Evolutionary conservation across 2,797 vertebrate genomes (phyloP).

Genomic region (Momotus momota): DNA sequence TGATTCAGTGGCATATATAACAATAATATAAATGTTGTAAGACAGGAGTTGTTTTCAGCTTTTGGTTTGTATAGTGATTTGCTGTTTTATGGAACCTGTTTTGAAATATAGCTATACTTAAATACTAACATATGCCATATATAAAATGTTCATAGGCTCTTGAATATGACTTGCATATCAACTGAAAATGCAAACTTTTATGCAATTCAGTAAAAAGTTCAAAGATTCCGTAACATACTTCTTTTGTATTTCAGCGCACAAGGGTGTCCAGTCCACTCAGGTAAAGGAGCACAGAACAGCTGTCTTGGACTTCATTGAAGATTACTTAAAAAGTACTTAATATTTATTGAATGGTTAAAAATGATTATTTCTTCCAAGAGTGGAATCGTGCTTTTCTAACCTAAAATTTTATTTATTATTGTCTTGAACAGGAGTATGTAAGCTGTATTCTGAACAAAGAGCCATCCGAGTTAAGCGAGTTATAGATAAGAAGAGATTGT

Average conservation of each 20-base stretch:
- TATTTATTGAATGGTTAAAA: conserved; percentile 11
- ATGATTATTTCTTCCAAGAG: background rate
- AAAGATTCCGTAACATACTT: background rate
- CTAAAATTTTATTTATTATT: background rate
- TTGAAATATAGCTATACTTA: background rate
- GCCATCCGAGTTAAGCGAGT: conserved; percentile 94
- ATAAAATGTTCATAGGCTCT: background rate
- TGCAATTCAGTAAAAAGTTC: background rate
- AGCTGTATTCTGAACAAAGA: conserved; percentile 96
- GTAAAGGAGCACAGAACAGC: conserved; percentile 90
- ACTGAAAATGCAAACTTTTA: background rate
- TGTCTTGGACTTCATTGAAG: conserved; percentile 91
- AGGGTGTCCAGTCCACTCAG: conserved; percentile 85
- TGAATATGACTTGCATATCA: background rate
- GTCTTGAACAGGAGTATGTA: conserved; percentile 88
- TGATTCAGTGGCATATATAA: background rate
- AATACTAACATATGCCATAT: background rate
- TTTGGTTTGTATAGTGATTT: background rate
- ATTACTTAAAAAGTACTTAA: conserved; percentile 90
- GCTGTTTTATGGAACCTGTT: background rate
- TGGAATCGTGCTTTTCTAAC: background rate
- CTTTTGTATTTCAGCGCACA: conserved; percentile 84
- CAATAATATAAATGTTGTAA: background rate
- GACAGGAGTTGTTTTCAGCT: background rate
- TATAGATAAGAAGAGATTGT: conserved; percentile 97